Evolutionary conservation across 2,113 vertebrate species (phyloP).

Genomic region (Syrmaticus mikado): DNA sequence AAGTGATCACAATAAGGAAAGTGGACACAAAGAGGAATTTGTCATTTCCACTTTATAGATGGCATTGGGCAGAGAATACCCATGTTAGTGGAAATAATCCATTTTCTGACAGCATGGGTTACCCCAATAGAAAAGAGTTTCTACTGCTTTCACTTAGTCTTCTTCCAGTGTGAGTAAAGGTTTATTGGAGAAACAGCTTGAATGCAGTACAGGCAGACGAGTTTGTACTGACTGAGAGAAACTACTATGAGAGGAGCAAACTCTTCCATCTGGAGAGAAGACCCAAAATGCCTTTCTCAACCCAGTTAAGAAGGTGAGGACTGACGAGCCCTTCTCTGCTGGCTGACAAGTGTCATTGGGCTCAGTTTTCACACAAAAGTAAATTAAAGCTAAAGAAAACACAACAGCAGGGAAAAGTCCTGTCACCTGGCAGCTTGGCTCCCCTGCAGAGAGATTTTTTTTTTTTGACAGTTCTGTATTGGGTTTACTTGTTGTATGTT

Average conservation of each 20-base stretch:
- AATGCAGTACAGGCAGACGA: not conserved
- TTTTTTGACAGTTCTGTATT: constrained; percentile 11
- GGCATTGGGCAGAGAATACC: not conserved
- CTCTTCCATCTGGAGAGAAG: not conserved
- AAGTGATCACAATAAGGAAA: not conserved
- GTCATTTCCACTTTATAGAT: not conserved
- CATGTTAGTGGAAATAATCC: not conserved
- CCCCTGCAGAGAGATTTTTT: not conserved
- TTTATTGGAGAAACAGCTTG: not conserved
- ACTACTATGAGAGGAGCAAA: not conserved
- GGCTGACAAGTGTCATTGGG: not conserved
- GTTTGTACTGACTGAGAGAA: not conserved
- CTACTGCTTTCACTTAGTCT: not conserved
- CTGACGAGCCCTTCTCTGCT: not conserved
- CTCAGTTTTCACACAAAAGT: not conserved
- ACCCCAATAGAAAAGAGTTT: not conserved
- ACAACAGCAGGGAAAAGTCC: constrained; percentile 31
- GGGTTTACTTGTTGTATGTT: not conserved
- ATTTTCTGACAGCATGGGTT: not conserved
- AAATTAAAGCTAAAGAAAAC: constrained; percentile 39
- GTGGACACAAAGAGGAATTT: not conserved
- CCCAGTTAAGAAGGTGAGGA: not conserved
- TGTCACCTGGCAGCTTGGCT: not conserved
- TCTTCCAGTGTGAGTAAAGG: not conserved
- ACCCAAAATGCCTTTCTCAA: not conserved